Conservation (phyloP, 2,113 vertebrate species). For the Mobula hypostoma region DNA sequence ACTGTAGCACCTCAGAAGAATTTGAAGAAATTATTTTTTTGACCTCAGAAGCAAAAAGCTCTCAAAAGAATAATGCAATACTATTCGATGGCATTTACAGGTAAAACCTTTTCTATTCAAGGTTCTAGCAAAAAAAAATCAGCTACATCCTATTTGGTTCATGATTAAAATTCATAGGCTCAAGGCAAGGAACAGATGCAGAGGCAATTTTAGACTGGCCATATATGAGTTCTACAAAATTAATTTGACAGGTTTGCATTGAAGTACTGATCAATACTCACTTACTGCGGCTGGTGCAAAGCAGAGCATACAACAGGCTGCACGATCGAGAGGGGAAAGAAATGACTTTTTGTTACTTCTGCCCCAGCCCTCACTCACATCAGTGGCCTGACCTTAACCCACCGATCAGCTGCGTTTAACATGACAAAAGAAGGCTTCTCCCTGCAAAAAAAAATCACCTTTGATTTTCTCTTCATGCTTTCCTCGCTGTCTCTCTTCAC, state of each 20-base stretch:
- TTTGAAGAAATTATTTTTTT: slow-evolving; percentile 74
- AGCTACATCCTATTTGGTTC: slow-evolving; percentile 79
- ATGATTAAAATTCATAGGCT: slow-evolving; percentile 97
- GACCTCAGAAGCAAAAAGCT: slow-evolving; percentile 71
- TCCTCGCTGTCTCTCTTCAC: neutral
- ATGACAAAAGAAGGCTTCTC: slow-evolving; percentile 88
- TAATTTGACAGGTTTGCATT: slow-evolving; percentile 99
- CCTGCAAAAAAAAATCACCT: slow-evolving; percentile 76
- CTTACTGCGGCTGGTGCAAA: slow-evolving; percentile 96
- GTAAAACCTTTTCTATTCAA: slow-evolving; percentile 82
- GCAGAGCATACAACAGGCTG: slow-evolving; percentile 94
- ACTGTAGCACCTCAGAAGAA: slow-evolving; percentile 62
- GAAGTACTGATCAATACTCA: slow-evolving; percentile 99
- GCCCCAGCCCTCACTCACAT: slow-evolving; percentile 89
- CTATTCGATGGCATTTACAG: slow-evolving; percentile 77
- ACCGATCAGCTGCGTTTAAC: slow-evolving; percentile 96
- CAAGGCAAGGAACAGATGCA: slow-evolving; percentile 73
- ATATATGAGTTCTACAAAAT: slow-evolving; percentile 96
- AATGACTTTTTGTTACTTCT: slow-evolving; percentile 96
- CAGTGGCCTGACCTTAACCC: slow-evolving; percentile 93
- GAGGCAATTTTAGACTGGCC: slow-evolving; percentile 95
- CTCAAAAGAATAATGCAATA: slow-evolving; percentile 73
- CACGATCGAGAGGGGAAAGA: slow-evolving; percentile 91
- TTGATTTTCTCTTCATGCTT: neutral
- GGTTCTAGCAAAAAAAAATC: slow-evolving; percentile 71